Percentiles rank a stretch among this genome's conserved stretches.
phyloP scores from a whole-genome alignment of 2,113 vertebrate species.

The Saimiri boliviensis region DNA sequence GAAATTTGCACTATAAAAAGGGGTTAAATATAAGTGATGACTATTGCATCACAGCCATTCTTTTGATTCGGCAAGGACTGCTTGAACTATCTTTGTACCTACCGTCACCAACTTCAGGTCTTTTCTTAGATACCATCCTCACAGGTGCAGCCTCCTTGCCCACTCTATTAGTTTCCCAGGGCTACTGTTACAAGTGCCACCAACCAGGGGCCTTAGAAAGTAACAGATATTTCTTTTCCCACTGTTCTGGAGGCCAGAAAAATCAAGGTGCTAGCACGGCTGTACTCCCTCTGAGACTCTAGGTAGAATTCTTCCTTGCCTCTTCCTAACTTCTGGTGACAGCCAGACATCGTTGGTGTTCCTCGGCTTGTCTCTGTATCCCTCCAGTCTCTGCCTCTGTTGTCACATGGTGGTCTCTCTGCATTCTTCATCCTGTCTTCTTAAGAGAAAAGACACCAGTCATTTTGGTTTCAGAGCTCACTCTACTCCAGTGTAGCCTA shows the following conservation, averaged over 20 bases:
- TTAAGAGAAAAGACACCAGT: background rate
- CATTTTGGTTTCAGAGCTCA: background rate
- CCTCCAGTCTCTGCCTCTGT: background rate
- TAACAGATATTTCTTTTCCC: background rate
- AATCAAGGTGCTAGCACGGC: background rate
- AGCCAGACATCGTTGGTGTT: background rate
- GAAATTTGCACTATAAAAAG: background rate
- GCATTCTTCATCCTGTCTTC: background rate
- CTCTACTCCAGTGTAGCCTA: background rate
- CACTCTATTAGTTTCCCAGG: background rate
- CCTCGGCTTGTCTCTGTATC: background rate
- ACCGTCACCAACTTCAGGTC: background rate
- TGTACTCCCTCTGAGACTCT: background rate
- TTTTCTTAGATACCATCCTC: background rate
- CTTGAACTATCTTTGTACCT: background rate
- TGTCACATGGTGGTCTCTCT: background rate
- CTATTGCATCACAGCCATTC: no score
- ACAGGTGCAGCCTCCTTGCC: background rate
- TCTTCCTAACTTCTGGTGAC: background rate
- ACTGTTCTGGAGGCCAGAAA: background rate
- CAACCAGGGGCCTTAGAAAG: background rate
- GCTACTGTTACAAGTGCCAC: background rate
- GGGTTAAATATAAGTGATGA: background rate
- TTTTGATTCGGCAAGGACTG: background rate
- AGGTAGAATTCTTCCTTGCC: background rate